Conservation (phyloP, 2,113 vertebrate genomes). For the Oncorhynchus keta region DNA sequence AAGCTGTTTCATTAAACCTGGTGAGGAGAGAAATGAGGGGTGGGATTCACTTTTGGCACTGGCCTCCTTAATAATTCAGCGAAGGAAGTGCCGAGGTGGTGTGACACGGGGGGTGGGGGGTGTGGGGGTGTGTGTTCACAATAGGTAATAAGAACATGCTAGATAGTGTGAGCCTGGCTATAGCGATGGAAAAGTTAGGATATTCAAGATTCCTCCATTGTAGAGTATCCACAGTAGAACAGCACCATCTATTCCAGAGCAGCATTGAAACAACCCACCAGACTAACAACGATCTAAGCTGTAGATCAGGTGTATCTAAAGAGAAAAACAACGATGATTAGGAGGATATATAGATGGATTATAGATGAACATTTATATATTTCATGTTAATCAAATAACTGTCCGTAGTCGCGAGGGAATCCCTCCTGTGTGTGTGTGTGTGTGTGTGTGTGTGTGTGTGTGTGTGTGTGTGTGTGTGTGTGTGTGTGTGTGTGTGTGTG, state of each 20-base stretch:
- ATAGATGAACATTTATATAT: conserved; percentile 12
- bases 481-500: conserved; percentile 13
- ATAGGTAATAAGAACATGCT: background rate
- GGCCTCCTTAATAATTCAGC: conserved; percentile 53
- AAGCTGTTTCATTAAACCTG: conserved; percentile 16
- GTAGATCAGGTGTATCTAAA: background rate
- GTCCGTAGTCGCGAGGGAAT: conserved; percentile 22
- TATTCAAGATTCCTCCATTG: background rate
- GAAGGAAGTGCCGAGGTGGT: background rate
- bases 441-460: conserved; percentile 22
- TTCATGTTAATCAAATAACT: conserved; percentile 45
- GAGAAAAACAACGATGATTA: background rate
- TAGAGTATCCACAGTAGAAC: background rate
- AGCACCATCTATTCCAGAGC: background rate
- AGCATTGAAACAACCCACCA: background rate
- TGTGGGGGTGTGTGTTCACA: background rate
- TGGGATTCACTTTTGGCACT: conserved; percentile 8
- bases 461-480: no score
- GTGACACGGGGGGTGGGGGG: conserved; percentile 5
- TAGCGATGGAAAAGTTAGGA: background rate
- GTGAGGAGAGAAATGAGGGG: background rate
- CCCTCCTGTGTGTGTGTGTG: conserved; percentile 21
- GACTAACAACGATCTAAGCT: background rate
- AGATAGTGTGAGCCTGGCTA: background rate
- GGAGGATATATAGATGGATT: background rate